Conservation (phyloP, 2,888 invertebrate species). For the Colletes collaris region DNA sequence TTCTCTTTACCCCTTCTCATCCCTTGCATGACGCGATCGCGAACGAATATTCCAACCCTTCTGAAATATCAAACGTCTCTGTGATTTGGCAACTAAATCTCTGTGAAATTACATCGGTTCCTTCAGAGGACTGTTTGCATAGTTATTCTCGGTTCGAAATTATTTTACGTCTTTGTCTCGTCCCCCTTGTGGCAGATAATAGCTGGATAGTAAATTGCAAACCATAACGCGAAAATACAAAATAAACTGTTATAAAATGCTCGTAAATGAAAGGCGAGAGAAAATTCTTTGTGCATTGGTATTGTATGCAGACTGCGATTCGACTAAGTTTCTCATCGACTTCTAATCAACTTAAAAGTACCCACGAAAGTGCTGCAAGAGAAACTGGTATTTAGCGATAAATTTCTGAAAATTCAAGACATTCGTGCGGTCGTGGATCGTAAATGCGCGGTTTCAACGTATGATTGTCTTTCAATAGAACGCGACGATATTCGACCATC, state of each 20-base stretch:
- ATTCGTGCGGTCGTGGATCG: background rate
- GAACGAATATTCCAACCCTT: background rate
- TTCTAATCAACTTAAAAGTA: no score
- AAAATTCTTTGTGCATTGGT: no score
- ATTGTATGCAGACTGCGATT: no score
- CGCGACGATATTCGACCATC: slow-evolving; percentile 12
- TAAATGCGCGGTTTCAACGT: slow-evolving; percentile 18
- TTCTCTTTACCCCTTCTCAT: slow-evolving; percentile 25
- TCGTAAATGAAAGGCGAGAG: no score
- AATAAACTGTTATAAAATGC: no score
- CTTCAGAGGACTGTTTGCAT: no score
- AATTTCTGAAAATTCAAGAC: slow-evolving; percentile 13
- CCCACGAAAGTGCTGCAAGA: background rate
- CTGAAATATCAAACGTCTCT: background rate
- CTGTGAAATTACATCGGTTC: no score
- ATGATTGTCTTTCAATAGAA: slow-evolving; percentile 28
- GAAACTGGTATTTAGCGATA: background rate
- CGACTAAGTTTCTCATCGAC: no score
- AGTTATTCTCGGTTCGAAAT: background rate
- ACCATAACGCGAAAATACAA: background rate
- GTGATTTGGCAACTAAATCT: no score
- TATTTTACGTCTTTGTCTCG: background rate
- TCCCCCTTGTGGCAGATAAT: background rate
- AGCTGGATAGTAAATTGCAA: background rate
- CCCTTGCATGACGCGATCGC: background rate